phyloP scores from a whole-genome alignment of 2,113 vertebrate genomes.

The Takifugu flavidus region DNA sequence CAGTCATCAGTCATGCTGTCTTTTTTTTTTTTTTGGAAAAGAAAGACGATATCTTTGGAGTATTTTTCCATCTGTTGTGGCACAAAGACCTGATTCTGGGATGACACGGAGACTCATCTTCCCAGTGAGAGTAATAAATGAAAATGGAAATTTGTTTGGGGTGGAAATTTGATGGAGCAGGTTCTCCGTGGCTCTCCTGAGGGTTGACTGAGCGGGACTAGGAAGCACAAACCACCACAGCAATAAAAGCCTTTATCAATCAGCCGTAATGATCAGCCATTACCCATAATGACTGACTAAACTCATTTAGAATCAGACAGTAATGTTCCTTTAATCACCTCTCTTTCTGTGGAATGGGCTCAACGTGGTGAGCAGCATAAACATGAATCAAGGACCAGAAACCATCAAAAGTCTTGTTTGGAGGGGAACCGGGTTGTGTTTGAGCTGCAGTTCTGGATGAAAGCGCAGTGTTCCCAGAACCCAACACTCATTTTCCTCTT shows the following conservation, averaged over 20 bases:
- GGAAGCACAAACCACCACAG: slow-evolving; percentile 33
- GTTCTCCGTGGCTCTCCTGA: slow-evolving; percentile 21
- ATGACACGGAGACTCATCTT: slow-evolving; percentile 12
- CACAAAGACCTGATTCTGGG: neutral
- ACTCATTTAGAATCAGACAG: slow-evolving; percentile 58
- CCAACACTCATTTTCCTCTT: slow-evolving; percentile 51
- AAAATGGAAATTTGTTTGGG: slow-evolving; percentile 43
- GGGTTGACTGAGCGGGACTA: slow-evolving; percentile 24
- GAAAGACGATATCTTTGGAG: too few species aligned
- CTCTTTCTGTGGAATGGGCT: slow-evolving; percentile 62
- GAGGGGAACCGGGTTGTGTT: slow-evolving; percentile 47
- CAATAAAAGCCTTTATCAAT: slow-evolving; percentile 62
- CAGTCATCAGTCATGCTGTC: slow-evolving; percentile 1
- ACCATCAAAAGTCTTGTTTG: slow-evolving; percentile 25
- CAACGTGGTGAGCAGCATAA: slow-evolving; percentile 24
- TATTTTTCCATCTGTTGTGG: slow-evolving; percentile 34
- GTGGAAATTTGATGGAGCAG: slow-evolving; percentile 28
- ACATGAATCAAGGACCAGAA: slow-evolving; percentile 9
- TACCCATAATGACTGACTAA: slow-evolving; percentile 61
- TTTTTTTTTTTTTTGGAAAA: neutral
- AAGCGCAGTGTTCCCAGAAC: slow-evolving; percentile 46
- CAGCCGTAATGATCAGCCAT: slow-evolving; percentile 58
- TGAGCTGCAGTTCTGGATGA: slow-evolving; percentile 10
- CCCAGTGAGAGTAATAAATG: slow-evolving; percentile 25
- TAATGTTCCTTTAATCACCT: slow-evolving; percentile 58